These are phyloP conservation scores for Malurus melanocephalus DNA, from an alignment of 2,113 vertebrate species.

Conservation along the genomic window DNA sequence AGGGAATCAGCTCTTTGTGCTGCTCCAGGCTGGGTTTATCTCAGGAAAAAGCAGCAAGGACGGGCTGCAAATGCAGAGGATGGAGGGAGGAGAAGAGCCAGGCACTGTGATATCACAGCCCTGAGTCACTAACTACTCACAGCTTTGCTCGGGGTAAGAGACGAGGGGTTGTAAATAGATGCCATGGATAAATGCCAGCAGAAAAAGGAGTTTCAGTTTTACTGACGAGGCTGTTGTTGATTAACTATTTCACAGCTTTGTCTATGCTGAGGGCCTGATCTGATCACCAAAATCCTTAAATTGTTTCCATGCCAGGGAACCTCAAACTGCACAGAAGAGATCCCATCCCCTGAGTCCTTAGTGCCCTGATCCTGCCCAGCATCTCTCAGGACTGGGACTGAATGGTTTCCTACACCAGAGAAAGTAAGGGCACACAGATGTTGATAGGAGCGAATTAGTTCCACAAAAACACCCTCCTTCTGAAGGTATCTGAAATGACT, in stretches of 20 bases:
- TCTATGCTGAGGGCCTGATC: neutral
- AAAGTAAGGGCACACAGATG: neutral
- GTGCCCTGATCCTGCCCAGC: neutral
- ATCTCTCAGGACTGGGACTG: neutral
- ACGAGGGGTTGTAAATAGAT: neutral
- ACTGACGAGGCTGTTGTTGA: neutral
- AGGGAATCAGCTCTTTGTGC: neutral
- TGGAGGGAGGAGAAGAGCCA: neutral
- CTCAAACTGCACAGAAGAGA: neutral
- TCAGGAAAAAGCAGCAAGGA: constrained; percentile 11
- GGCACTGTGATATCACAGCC: neutral
- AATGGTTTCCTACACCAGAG: neutral
- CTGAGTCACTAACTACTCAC: neutral
- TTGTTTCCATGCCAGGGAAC: neutral
- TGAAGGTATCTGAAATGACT: neutral
- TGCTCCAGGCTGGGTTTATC: neutral
- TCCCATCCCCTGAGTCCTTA: neutral
- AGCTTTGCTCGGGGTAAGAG: neutral
- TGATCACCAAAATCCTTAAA: neutral
- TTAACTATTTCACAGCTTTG: neutral
- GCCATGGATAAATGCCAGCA: neutral
- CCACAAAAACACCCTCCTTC: constrained; percentile 31
- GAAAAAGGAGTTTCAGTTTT: neutral
- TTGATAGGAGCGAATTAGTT: constrained; percentile 42
- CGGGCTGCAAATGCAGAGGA: neutral